These are phyloP conservation scores for Catharus fuscescens DNA, from an alignment of 2,113 vertebrate genomes.

Conservation along the genomic window DNA sequence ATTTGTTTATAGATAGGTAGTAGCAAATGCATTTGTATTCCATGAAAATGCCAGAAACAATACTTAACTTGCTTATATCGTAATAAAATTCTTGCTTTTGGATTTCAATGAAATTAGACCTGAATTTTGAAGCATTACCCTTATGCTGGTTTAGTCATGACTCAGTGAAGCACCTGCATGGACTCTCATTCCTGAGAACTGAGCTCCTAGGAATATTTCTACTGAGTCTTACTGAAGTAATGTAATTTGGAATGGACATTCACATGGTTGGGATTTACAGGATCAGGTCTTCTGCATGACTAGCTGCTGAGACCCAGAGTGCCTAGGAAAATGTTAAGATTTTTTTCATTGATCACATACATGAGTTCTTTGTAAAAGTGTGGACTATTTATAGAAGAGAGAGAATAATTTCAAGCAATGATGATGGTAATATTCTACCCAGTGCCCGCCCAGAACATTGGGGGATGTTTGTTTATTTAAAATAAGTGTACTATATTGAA, in stretches of 20 bases:
- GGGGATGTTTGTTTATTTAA: background rate
- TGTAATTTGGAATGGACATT: background rate
- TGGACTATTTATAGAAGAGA: background rate
- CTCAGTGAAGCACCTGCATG: background rate
- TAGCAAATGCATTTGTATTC: background rate
- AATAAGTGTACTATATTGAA: background rate
- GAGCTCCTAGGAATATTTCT: background rate
- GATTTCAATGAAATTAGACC: background rate
- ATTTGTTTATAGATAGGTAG: background rate
- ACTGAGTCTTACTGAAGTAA: background rate
- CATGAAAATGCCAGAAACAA: background rate
- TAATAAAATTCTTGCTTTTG: background rate
- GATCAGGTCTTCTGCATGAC: constrained; percentile 27
- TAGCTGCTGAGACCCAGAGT: background rate
- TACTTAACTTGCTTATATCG: background rate
- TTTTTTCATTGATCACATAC: background rate
- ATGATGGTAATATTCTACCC: background rate
- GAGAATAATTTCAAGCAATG: background rate
- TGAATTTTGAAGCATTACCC: background rate
- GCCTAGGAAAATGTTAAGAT: background rate
- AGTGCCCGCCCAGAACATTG: background rate
- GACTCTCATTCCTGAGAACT: background rate
- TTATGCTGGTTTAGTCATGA: background rate
- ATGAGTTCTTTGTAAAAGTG: background rate
- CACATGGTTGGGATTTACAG: constrained; percentile 18